phyloP scores from a whole-genome alignment of 2,888 invertebrate genomes.

The Caenorhabditis sinica region DNA sequence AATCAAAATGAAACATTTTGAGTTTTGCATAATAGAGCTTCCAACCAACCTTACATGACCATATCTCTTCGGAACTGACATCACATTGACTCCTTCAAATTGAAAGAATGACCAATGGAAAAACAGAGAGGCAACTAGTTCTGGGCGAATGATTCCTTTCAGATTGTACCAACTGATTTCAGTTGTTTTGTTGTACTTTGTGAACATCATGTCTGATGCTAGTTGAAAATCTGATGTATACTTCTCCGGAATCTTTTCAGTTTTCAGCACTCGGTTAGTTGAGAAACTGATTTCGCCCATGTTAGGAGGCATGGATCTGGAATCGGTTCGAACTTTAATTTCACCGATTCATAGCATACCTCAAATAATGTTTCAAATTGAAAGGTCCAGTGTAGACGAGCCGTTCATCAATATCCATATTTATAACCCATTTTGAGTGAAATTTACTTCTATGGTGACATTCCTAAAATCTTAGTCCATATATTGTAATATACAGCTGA shows the following conservation, averaged over 20 bases:
- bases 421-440: constrained; percentile 49
- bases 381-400: constrained; percentile 39
- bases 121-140: constrained; percentile 20
- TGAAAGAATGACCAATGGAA: constrained; percentile 42
- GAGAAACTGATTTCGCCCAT: constrained; percentile 42
- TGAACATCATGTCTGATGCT: constrained; percentile 11
- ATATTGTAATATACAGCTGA: no score
- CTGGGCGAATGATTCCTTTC: constrained; percentile 43
- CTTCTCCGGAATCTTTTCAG: constrained; percentile 13
- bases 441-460: constrained; percentile 43
- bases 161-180: constrained; percentile 41
- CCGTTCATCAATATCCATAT: constrained; percentile 50
- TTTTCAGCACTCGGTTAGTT: constrained; percentile 34
- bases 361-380: constrained; percentile 28
- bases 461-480: constrained; percentile 11
- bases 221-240: constrained; percentile 9
- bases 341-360: neutral
- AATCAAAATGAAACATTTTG: neutral
- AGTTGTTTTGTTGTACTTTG: constrained; percentile 38
- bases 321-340: no score
- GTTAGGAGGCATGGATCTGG: constrained; percentile 30
- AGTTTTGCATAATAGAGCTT: neutral
- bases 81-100: constrained; percentile 29
- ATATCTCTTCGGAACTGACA: constrained; percentile 35
- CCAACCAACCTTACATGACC: constrained; percentile 35